phyloP scores from a whole-genome alignment of 2,113 vertebrate genomes.

The Phaethon lepturus region DNA sequence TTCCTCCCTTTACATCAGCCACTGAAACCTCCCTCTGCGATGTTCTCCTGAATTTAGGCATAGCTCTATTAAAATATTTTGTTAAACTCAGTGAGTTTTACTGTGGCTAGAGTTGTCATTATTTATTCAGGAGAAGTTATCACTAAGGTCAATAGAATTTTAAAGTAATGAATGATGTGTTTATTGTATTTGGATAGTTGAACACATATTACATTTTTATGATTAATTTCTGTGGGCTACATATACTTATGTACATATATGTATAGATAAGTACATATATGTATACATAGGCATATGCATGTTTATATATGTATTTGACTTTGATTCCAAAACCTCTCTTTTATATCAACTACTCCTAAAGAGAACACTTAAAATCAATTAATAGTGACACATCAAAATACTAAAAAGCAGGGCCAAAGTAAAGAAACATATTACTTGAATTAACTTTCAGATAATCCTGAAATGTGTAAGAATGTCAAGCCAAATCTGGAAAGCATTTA shows the following conservation, averaged over 20 bases:
- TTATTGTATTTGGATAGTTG: background rate
- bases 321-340: conserved; percentile 5
- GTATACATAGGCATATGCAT: too few species aligned
- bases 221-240: background rate
- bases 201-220: background rate
- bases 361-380: conserved; percentile 31
- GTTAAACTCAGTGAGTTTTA: background rate
- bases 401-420: conserved; percentile 1
- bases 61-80: background rate
- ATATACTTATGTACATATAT: background rate
- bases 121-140: background rate
- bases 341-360: conserved; percentile 44
- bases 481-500: conserved; percentile 45
- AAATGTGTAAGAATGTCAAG: background rate
- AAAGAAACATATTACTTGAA: conserved; percentile 40
- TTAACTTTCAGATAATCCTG: conserved; percentile 21
- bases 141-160: background rate
- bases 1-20: background rate
- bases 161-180: background rate
- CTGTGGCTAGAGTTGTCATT: background rate
- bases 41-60: background rate
- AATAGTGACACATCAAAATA: conserved; percentile 22
- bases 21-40: background rate
- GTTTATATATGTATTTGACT: background rate
- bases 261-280: background rate